Evolutionary conservation across 2,888 invertebrate species (phyloP).

Genomic region (Pristionchus arcanus): DNA sequence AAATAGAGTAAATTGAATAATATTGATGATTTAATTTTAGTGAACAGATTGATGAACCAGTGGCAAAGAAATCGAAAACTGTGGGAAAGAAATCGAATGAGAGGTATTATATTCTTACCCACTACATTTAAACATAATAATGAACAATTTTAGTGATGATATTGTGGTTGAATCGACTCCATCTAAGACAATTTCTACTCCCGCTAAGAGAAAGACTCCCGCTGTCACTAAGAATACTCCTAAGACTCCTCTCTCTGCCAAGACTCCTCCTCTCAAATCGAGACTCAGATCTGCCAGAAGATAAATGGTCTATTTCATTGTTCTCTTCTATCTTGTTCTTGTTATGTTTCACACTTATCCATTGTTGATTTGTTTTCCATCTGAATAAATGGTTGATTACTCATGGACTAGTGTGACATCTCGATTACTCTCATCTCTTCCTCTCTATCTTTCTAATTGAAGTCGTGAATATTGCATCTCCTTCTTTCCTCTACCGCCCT

Average conservation of each 20-base stretch:
- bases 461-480: slow-evolving; percentile 37
- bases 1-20: not conserved
- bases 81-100: not conserved
- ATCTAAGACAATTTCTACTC: not conserved
- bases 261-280: slow-evolving; percentile 50
- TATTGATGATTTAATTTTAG: not conserved
- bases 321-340: not conserved
- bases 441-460: slow-evolving; percentile 51
- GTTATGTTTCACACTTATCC: slow-evolving; percentile 30
- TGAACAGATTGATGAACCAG: slow-evolving; percentile 15
- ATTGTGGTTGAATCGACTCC: not conserved
- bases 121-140: not conserved
- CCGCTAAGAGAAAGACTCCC: slow-evolving; percentile 1
- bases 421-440: not conserved
- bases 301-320: slow-evolving; percentile 2
- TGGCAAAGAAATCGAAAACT: slow-evolving; percentile 19
- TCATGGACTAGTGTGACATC: not conserved
- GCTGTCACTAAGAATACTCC: not conserved
- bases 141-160: not conserved
- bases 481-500: slow-evolving; percentile 41
- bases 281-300: slow-evolving; percentile 54
- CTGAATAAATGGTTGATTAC: slow-evolving; percentile 27
- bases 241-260: slow-evolving; percentile 52
- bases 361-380: slow-evolving; percentile 26
- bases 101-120: not conserved